Conservation (phyloP, 2,888 invertebrate species). For the Drosophila rubida region DNA sequence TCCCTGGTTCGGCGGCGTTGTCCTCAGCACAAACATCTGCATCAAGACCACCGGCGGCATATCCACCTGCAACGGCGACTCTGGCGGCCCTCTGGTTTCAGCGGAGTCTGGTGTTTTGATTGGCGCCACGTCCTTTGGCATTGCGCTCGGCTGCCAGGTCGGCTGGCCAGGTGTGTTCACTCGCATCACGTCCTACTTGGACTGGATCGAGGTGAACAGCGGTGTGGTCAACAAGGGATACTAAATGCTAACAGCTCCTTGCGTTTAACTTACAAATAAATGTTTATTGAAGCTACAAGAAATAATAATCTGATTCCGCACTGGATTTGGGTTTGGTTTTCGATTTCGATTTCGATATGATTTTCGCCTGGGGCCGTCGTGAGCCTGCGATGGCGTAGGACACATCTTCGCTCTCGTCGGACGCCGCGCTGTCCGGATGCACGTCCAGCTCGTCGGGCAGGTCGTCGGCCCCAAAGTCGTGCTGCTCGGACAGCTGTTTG, state of each 20-base stretch:
- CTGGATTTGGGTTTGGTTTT: slow-evolving; percentile 46
- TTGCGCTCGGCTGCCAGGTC: slow-evolving; percentile 77
- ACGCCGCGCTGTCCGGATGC: slow-evolving; percentile 4
- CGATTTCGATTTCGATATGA: slow-evolving; percentile 48
- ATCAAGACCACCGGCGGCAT: slow-evolving; percentile 72
- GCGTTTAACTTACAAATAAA: slow-evolving; percentile 51
- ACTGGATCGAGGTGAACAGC: slow-evolving; percentile 77
- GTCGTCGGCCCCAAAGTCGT: slow-evolving; percentile 52
- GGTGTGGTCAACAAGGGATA: slow-evolving; percentile 58
- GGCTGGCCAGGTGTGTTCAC: slow-evolving; percentile 83
- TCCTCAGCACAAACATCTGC: slow-evolving; percentile 67
- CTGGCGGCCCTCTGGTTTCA: slow-evolving; percentile 82
- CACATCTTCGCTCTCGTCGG: slow-evolving; percentile 37
- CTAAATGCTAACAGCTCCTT: slow-evolving; percentile 17
- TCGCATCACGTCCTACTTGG: slow-evolving; percentile 77
- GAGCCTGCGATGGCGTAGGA: slow-evolving; percentile 38
- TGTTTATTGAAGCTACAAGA: slow-evolving; percentile 66
- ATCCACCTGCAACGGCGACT: slow-evolving; percentile 83
- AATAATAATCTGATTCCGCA: slow-evolving; percentile 62
- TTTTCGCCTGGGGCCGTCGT: slow-evolving; percentile 31
- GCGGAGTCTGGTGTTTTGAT: slow-evolving; percentile 66
- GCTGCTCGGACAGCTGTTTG: slow-evolving; percentile 30
- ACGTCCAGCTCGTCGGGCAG: slow-evolving; percentile 67
- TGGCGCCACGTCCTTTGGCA: slow-evolving; percentile 82
- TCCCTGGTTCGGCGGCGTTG: slow-evolving; percentile 59